Evolutionary conservation across 2,113 vertebrate species (phyloP).

Genomic region (Phycodurus eques): DNA sequence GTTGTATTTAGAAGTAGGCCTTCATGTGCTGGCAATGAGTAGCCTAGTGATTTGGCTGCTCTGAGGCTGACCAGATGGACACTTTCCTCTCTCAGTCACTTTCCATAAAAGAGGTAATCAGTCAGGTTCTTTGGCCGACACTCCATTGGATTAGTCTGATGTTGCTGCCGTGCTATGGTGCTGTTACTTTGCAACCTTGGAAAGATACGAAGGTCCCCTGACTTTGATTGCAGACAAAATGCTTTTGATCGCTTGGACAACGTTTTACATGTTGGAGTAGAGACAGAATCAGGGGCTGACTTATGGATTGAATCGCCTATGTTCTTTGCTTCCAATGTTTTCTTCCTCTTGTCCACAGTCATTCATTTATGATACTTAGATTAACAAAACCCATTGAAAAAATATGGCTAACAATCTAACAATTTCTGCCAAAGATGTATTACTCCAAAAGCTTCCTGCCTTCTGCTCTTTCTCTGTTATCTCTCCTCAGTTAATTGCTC

Average conservation of each 20-base stretch:
- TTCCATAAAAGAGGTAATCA: conserved; percentile 58
- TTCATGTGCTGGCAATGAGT: conserved; percentile 17
- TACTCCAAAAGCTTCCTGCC: conserved; percentile 11
- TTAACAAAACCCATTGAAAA: conserved; percentile 9
- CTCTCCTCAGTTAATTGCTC: conserved; percentile 57
- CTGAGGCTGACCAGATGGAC: conserved; percentile 39
- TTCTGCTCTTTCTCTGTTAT: conserved; percentile 38
- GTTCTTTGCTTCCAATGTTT: not conserved
- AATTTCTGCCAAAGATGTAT: conserved; percentile 24
- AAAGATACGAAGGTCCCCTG: conserved; percentile 21
- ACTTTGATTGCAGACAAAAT: conserved; percentile 26
- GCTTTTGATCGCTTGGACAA: conserved; percentile 6
- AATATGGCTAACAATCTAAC: conserved; percentile 25
- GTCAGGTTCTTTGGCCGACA: conserved; percentile 35
- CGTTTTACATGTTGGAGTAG: conserved; percentile 14
- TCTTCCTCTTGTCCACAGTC: conserved; percentile 11
- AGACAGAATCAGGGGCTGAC: not conserved
- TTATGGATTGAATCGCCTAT: conserved; percentile 6
- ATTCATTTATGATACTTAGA: conserved; percentile 24
- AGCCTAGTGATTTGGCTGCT: conserved; percentile 20
- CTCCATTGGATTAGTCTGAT: conserved; percentile 30
- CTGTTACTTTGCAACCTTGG: conserved; percentile 34
- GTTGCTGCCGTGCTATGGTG: conserved; percentile 3
- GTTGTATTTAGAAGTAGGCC: conserved; percentile 14
- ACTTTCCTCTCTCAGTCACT: conserved; percentile 52